Base-by-base conservation (phyloP, 1,140 invertebrate genomes). In the Drosophila elegans region DNA sequence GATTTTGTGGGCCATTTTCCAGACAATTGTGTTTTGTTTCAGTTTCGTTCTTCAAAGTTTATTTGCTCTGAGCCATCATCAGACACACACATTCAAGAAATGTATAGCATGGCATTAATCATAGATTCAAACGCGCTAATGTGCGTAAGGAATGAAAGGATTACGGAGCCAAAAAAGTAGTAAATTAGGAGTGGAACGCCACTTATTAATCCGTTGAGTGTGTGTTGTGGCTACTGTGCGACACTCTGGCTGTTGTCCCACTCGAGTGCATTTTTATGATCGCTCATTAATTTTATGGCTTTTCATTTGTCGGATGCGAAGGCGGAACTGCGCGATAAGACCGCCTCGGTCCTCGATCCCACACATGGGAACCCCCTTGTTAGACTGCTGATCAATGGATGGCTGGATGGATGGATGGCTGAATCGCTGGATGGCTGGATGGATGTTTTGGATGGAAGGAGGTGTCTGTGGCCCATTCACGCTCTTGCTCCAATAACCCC, bases 221-320 rank as follows among this genome's bases (percentile, higher is more conserved):
- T 49, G 46, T 64, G 61, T 74, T 62, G 51, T 56, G 44, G 69
- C 77, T 74, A 56, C 74, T 78, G 74, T 71, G 45, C 34, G 52
- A 55, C 64, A 72, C 36, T 71, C 39, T 36, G 52, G 16, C 34
- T 53, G 45, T 32, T 77, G 57, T 88, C 61, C 69, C 61, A 60
- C 74, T 88, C 83, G 80, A 88, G 82, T 88, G 79, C 82, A 68
- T 83, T 86, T 85, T 86, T 86, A 86, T 83, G 82, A 76, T 51
- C 79, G 59, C 83, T 88, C 82, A 88, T 86, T 86, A 88, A 86
- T 78, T 86, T 86, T 88, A 86, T 88, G 82, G 62, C 66, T 82
- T 88, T 88, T 79, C 80, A 86, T 86, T 86, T 88, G 82, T 85
- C 82, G 81, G 78, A 72, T 54, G 74, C 72, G 74, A 64, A 72